Evolutionary conservation across 2,113 vertebrate genomes (phyloP).

Genomic region (Calyptomena viridis): DNA sequence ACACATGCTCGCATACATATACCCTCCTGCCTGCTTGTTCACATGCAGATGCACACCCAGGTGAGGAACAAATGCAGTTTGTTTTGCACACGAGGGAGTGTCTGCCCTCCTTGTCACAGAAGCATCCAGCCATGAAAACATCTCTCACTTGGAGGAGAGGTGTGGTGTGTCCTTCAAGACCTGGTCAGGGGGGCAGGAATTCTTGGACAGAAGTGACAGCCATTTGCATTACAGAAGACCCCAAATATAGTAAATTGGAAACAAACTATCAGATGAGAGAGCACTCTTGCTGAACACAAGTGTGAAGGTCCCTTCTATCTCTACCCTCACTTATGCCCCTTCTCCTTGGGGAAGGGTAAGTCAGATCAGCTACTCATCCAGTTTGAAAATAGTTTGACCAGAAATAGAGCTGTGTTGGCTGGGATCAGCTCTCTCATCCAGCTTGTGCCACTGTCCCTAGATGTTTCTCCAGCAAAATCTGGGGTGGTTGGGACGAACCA

Average conservation of each 20-base stretch:
- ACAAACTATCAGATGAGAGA: background rate
- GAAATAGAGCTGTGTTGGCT: background rate
- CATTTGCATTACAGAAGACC: background rate
- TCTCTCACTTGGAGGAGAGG: background rate
- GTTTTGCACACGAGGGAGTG: background rate
- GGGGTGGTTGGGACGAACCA: background rate
- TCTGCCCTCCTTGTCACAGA: background rate
- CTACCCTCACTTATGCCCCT: background rate
- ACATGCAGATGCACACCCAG: slow-evolving; percentile 19
- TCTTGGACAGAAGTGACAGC: background rate
- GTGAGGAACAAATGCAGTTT: background rate
- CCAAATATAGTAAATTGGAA: background rate
- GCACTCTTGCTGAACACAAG: background rate
- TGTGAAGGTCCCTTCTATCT: background rate
- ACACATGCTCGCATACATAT: background rate
- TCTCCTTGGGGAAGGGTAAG: background rate
- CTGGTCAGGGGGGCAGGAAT: background rate
- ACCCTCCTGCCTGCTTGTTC: background rate
- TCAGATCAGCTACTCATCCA: background rate
- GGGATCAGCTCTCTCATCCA: background rate
- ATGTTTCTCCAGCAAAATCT: background rate
- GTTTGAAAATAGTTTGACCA: background rate
- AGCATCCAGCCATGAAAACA: background rate
- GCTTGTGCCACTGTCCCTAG: background rate
- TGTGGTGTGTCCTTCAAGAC: background rate